Evolutionary conservation across 2,113 vertebrate species (phyloP).

Genomic region (Ctenodactylus gundi): DNA sequence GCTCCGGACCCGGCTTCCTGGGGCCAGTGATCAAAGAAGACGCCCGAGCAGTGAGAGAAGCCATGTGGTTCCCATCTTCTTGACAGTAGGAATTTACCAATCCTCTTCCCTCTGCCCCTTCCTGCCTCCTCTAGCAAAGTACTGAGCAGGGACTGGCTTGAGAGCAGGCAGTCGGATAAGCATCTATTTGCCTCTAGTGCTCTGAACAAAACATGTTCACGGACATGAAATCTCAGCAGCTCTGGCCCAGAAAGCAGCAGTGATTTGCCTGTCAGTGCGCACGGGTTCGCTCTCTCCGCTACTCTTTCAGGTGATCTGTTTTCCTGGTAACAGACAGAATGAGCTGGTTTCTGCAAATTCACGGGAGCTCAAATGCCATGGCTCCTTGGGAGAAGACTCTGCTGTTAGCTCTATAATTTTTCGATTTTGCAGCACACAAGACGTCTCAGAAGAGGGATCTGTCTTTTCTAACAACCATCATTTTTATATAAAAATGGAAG

Average conservation of each 20-base stretch:
- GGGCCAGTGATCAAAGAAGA: constrained; percentile 63
- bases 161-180: not conserved
- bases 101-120: not conserved
- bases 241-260: not conserved
- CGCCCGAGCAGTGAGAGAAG: not conserved
- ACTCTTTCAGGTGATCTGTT: not conserved
- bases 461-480: constrained; percentile 85
- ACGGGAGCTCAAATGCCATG: constrained; percentile 8
- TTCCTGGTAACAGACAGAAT: not conserved
- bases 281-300: not conserved
- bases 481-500: constrained; percentile 85
- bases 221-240: not conserved
- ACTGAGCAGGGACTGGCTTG: constrained; percentile 19
- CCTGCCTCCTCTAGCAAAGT: constrained; percentile 21
- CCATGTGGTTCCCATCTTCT: constrained; percentile 13
- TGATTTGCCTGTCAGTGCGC: not conserved
- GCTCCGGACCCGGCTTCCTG: constrained; percentile 19
- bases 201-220: not conserved
- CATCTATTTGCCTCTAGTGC: fast-evolving
- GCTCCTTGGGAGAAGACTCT: constrained; percentile 55
- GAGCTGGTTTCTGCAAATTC: not conserved
- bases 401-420: constrained; percentile 60
- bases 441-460: constrained; percentile 83
- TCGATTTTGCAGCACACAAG: constrained; percentile 62
- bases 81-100: constrained; percentile 69